These are phyloP conservation scores for Ceramica pisi DNA, from an alignment of 2,888 invertebrate species.

Conservation along the genomic window DNA sequence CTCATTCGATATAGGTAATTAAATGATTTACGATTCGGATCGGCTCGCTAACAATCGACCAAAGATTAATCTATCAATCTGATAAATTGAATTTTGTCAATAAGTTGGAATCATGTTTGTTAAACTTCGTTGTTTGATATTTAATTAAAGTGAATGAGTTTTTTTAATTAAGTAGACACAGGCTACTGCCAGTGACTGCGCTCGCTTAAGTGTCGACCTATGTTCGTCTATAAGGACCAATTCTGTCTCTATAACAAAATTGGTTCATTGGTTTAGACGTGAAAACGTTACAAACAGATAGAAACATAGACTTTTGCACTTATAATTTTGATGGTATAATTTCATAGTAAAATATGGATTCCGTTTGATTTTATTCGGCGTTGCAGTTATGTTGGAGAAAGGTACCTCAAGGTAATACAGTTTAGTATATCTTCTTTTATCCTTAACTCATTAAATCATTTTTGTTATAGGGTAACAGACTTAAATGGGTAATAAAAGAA, in stretches of 20 bases:
- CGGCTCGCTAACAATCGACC: constrained; percentile 26
- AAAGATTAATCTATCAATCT: constrained; percentile 53
- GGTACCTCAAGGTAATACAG: too few relatives aligned
- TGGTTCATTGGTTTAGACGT: not conserved
- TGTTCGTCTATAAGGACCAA: not conserved
- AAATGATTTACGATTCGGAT: constrained; percentile 47
- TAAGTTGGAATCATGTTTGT: constrained; percentile 49
- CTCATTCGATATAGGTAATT: constrained; percentile 38
- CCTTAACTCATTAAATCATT: too few relatives aligned
- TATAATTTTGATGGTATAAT: too few relatives aligned
- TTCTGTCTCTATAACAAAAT: not conserved
- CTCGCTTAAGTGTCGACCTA: not conserved
- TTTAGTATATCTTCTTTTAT: too few relatives aligned
- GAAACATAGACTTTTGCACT: too few relatives aligned
- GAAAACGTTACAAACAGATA: not conserved
- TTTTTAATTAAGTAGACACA: not conserved
- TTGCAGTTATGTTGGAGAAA: not conserved
- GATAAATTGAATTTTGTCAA: constrained; percentile 49
- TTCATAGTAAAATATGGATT: not conserved
- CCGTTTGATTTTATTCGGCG: constrained; percentile 1
- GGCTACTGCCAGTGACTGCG: too few relatives aligned
- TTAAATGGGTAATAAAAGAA: not conserved
- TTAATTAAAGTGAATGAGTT: constrained; percentile 16
- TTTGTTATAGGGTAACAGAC: too few relatives aligned
- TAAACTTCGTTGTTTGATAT: constrained; percentile 26